Evolutionary conservation across 1,140 invertebrate species (phyloP), one percentile per base, ranked within the genome.

Genomic region (Bombus huntii): DNA sequence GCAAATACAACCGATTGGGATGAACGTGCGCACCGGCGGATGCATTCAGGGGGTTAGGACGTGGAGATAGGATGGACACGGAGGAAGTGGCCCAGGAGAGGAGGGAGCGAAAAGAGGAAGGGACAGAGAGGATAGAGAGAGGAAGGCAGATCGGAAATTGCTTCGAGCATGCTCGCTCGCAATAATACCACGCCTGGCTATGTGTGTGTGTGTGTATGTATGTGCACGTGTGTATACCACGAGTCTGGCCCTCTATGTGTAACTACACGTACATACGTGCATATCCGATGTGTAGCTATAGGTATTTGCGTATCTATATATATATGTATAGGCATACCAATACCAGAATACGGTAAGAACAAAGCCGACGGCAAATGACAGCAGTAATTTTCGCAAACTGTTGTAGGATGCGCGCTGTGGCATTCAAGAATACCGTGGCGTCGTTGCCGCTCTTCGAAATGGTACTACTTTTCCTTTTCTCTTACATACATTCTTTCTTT

Each of bases 321-420:
- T 34, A 34, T 39, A 65, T 72, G 15, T 65, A 39, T 39, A 25
- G 5, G 12, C 53, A 39, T 83, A 86, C 84, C 83, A 25, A 78
- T 47, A 83, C 83, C 28, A 34, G 70, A 44, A 53, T 47, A 76
- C 62, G 66, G 72, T 88, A 88, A 90, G 90, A 88, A 91, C 90
- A 90, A 91, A 91, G 90, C 89, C 89, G 81, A 86, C 83, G 89
- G 89, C 89, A 90, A 90, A 90, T 90, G 89, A 90, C 88, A 90
- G 89, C 89, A 86, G 89, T 90, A 90, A 90, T 90, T 90, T 90
- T 90, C 89, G 89, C 89, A 90, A 90, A 90, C 89, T 87, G 86
- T 90, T 88, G 89, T 89, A 88, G 88, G 88, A 89, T 89, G 86
- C 88, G 88, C 85, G 81, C 71, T 39, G 79, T 85, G 89, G 82